Evolutionary conservation across 2,113 vertebrate species (phyloP), one percentile per base, ranked within the genome.

Genomic region (Pangasianodon hypophthalmus): DNA sequence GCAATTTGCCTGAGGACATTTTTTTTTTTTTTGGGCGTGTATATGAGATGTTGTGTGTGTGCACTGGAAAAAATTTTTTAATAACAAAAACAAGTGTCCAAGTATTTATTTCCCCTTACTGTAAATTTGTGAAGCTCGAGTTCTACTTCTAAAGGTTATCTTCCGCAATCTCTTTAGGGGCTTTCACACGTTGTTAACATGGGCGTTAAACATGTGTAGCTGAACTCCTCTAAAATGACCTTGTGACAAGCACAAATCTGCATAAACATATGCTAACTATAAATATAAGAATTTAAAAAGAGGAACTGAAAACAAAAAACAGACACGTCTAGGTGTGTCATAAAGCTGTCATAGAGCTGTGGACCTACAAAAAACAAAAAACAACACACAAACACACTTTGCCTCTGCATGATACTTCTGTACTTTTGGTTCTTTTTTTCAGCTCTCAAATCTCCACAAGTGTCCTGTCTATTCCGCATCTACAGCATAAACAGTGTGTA

Each of bases 141-240:
- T 82, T 82, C 79, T 82, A 21, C 50, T 82, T 32, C 0, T 14
- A 80, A 80, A 80, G 77, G 77, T 80, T 54, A 82, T 82, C 50
- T 82, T 82, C 79, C 50, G 29, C 29, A 82, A 54, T 32, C 16
- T 19, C 6, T 9, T 10, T 4, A 19, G 16, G 29, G 48, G 2
- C 6, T 54, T 32, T 82, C 6, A 18, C 11, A 24, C 3, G 13
- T 44, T 8, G 5, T 18, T 75, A 32, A 32, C n/a, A n/a, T 13
- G 0, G 21, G 13, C 0, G 9, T 64, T 29, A 29, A 29, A 37
- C 29, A 3, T 41, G 69, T 46, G 8, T 46, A 24, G 1, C 19
- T 24, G 18, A 3, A 32, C 7, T 58, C 16, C 56, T 58, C 13
- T 69, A 11, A 41, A 13, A 14, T 41, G 6, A 41, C 6, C 32